phyloP scores from a whole-genome alignment of 2,888 invertebrate species.

The Synanthedon andrenaeformis region DNA sequence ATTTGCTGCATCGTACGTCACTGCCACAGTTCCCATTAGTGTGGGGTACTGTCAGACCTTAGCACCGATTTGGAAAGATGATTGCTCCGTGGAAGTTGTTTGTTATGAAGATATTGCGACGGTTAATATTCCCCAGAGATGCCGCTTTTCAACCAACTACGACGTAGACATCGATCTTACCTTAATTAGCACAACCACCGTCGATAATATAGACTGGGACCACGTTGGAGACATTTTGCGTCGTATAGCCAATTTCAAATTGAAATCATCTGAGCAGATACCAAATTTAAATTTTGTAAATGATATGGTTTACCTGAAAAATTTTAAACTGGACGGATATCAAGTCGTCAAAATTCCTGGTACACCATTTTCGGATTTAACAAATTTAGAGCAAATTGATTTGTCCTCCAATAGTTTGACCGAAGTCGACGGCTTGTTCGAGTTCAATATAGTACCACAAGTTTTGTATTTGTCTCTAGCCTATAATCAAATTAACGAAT shows the following conservation, averaged over 20 bases:
- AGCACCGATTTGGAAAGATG: slow-evolving; percentile 7
- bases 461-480: slow-evolving; percentile 32
- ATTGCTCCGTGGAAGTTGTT: slow-evolving; percentile 31
- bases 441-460: slow-evolving; percentile 32
- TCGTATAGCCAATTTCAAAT: not conserved
- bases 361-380: slow-evolving; percentile 23
- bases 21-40: not conserved
- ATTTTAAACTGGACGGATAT: too few relatives aligned
- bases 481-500: slow-evolving; percentile 28
- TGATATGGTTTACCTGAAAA: too few relatives aligned
- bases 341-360: too few relatives aligned
- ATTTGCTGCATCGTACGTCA: not conserved
- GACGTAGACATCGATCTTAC: slow-evolving; percentile 33
- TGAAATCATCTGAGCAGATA: too few relatives aligned
- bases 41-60: too few relatives aligned
- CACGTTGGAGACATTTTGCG: not conserved
- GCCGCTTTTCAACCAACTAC: slow-evolving; percentile 38
- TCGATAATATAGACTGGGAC: not conserved
- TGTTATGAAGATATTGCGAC: slow-evolving; percentile 30
- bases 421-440: slow-evolving; percentile 33
- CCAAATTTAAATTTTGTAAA: too few relatives aligned
- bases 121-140: slow-evolving; percentile 25
- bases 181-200: slow-evolving; percentile 11
- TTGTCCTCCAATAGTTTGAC: slow-evolving; percentile 36
- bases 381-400: slow-evolving; percentile 32